phyloP scores from a whole-genome alignment of 2,888 invertebrate species.

The Platynereis dumerilii region DNA sequence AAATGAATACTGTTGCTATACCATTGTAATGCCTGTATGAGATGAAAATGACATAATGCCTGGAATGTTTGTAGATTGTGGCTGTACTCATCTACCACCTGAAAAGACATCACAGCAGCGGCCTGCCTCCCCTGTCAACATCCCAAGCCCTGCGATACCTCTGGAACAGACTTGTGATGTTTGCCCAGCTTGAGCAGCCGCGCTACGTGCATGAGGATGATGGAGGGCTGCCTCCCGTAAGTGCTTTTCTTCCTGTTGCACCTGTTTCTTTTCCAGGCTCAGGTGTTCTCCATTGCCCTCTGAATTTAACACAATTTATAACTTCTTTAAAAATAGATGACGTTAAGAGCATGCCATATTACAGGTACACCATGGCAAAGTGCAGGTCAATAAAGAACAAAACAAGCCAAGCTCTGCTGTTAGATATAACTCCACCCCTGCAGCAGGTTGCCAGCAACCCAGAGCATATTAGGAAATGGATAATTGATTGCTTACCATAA shows the following conservation, averaged over 20 bases:
- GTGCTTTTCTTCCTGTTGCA: conserved; percentile 26
- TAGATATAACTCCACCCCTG: no score
- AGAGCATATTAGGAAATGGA: not conserved
- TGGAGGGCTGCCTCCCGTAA: conserved; percentile 52
- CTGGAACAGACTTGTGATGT: conserved; percentile 38
- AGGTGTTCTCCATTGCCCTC: no score
- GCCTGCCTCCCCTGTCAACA: conserved; percentile 46
- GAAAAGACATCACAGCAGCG: conserved; percentile 44
- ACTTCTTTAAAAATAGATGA: no score
- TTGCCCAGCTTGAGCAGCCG: conserved; percentile 41
- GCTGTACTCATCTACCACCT: conserved; percentile 52
- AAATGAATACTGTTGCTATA: no score
- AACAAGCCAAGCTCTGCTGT: no score
- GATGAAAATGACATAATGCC: not conserved
- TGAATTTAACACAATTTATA: no score
- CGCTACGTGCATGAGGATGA: conserved; percentile 44
- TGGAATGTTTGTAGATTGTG: conserved; percentile 45
- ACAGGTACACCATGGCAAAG: not conserved
- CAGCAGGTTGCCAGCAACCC: not conserved
- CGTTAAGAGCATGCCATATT: no score
- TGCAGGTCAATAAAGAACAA: no score
- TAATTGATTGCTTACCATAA: not conserved
- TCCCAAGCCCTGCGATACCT: conserved; percentile 48
- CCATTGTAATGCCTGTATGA: no score
- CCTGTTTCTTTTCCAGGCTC: conserved; percentile 7